Conservation (phyloP, 2,113 vertebrate genomes). For the Columba livia region DNA sequence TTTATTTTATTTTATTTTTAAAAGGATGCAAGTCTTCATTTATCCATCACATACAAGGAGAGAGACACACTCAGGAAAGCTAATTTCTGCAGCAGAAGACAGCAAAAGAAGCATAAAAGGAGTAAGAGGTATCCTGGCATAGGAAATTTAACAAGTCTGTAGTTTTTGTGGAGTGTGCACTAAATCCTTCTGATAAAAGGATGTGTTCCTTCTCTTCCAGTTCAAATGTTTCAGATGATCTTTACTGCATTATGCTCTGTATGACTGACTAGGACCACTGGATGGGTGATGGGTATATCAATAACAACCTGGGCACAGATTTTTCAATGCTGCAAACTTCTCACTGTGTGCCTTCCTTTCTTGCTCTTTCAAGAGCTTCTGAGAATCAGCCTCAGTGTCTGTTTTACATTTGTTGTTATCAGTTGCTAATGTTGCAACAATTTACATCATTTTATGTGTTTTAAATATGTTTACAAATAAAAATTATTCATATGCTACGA, state of each 20-base stretch:
- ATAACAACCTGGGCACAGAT: background rate
- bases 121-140: background rate
- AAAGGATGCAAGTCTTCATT: background rate
- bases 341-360: background rate
- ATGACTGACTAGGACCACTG: background rate
- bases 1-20: too few relatives aligned
- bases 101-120: background rate
- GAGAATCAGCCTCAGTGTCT: background rate
- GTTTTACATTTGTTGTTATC: background rate
- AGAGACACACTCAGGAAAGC: background rate
- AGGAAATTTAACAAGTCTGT: background rate
- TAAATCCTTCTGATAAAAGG: background rate
- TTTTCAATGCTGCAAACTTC: background rate
- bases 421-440: background rate
- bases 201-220: background rate
- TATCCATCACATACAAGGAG: background rate
- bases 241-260: background rate
- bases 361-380: background rate
- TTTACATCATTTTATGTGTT: background rate
- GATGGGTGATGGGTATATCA: background rate
- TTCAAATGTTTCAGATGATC: background rate
- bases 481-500: background rate
- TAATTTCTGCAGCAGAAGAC: background rate
- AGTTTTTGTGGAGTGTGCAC: background rate
- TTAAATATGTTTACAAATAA: background rate